These are phyloP conservation scores for Stenolophus ochropezus DNA, from an alignment of 2,888 invertebrate species.

Conservation along the genomic window DNA sequence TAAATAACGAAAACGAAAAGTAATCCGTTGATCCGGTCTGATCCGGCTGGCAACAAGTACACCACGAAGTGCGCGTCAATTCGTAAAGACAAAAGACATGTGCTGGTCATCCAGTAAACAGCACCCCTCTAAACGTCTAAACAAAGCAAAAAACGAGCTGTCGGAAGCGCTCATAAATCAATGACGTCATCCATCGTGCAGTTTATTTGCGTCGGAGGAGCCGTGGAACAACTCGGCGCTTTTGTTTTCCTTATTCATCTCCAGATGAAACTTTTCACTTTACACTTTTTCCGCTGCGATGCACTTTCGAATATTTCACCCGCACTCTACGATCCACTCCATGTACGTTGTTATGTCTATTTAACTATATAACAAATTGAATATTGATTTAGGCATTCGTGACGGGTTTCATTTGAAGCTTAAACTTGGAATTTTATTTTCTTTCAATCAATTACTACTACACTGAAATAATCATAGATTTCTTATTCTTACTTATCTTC, in stretches of 20 bases:
- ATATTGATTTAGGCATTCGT: neutral
- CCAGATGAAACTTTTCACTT: constrained; percentile 54
- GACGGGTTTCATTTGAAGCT: neutral
- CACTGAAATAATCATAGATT: neutral
- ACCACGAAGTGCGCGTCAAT: neutral
- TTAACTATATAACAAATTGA: neutral
- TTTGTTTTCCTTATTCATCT: constrained; percentile 52
- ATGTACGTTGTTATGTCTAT: neutral
- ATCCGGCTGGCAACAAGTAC: neutral
- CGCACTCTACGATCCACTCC: neutral
- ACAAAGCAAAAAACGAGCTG: constrained; percentile 39
- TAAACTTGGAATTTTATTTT: neutral
- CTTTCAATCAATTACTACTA: neutral
- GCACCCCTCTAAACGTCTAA: neutral
- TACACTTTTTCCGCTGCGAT: constrained; percentile 21
- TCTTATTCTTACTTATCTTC: neutral
- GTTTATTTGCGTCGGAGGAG: constrained; percentile 38
- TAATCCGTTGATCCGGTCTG: neutral
- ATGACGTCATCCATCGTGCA: constrained; percentile 25
- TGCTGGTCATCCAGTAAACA: constrained; percentile 31
- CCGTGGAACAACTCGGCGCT: constrained; percentile 17
- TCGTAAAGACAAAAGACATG: constrained; percentile 19
- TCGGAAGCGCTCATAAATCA: constrained; percentile 41
- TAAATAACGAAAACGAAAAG: neutral
- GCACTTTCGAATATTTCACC: constrained; percentile 34